A percentile compares a stretch with the other conserved stretches of the same genome.
These are phyloP conservation scores for Rhyzopertha dominica DNA, from an alignment of 1,140 invertebrate genomes.

Conservation along the genomic window DNA sequence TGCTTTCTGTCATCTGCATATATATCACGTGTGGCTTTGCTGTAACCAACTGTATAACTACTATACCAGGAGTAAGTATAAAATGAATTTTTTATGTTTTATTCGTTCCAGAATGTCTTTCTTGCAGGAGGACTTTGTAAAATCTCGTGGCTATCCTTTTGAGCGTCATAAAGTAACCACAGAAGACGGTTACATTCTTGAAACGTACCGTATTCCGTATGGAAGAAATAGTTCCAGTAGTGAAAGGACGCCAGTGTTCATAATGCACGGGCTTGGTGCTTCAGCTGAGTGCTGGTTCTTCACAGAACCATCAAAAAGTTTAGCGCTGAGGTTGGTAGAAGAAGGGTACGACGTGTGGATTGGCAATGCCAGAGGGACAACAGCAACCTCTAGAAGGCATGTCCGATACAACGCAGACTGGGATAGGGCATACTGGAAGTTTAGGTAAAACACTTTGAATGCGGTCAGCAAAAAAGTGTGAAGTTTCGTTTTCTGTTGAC, in stretches of 20 bases:
- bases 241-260: slow-evolving; percentile 24
- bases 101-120: too few species aligned
- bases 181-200: slow-evolving; percentile 64
- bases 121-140: too few species aligned
- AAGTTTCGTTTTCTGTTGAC: too few species aligned
- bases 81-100: too few species aligned
- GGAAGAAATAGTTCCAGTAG: slow-evolving; percentile 26
- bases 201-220: slow-evolving; percentile 59
- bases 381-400: slow-evolving; percentile 16
- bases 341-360: slow-evolving; percentile 63
- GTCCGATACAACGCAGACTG: slow-evolving; percentile 13
- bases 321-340: slow-evolving; percentile 11
- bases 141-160: slow-evolving; percentile 59
- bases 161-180: slow-evolving; percentile 62
- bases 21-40: too few species aligned
- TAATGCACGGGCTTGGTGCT: slow-evolving; percentile 13
- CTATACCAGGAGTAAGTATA: too few species aligned
- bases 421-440: slow-evolving; percentile 12
- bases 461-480: too few species aligned
- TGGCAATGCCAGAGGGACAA: slow-evolving; percentile 52
- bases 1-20: too few species aligned
- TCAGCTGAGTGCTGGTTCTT: slow-evolving; percentile 13
- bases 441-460: slow-evolving; percentile 10
- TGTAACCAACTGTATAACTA: too few species aligned
- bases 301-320: slow-evolving; percentile 10